Evolutionary conservation across 92 coral and sea anemone genomes (phyloP).

Genomic region (Palythoa caribaeorum): DNA sequence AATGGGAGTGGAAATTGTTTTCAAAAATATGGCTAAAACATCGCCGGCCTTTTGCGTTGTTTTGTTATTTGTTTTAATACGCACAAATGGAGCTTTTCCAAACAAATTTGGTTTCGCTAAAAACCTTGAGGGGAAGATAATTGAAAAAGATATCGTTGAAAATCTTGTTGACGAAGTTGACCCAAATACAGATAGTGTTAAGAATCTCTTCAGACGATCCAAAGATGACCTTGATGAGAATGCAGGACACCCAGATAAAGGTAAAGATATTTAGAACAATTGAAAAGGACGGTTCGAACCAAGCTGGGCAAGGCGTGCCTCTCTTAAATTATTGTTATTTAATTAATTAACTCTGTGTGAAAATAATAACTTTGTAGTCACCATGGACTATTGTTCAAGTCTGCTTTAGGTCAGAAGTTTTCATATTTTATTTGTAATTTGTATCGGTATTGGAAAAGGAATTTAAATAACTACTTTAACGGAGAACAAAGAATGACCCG

Average conservation of each 20-base stretch:
- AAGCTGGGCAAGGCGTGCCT: not conserved
- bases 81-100: conserved; percentile 35
- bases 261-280: conserved; percentile 2
- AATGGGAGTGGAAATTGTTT: not conserved
- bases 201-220: conserved; percentile 42
- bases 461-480: too few species aligned
- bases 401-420: too few species aligned
- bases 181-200: not conserved
- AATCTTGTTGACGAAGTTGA: conserved; percentile 1
- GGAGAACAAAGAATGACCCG: not conserved
- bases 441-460: not conserved
- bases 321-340: not conserved
- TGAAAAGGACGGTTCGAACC: not conserved
- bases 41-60: not conserved
- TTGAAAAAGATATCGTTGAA: not conserved
- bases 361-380: not conserved
- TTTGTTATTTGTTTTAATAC: conserved; percentile 2
- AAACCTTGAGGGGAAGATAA: not conserved
- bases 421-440: not conserved
- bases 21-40: conserved; percentile 16
- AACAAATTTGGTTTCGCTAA: not conserved
- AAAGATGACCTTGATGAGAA: not conserved
- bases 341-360: not conserved
- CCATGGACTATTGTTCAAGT: too few species aligned
- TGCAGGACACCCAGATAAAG: not conserved